Evolutionary conservation across 1,140 invertebrate genomes (phyloP).

Genomic region (Pinna nobilis): DNA sequence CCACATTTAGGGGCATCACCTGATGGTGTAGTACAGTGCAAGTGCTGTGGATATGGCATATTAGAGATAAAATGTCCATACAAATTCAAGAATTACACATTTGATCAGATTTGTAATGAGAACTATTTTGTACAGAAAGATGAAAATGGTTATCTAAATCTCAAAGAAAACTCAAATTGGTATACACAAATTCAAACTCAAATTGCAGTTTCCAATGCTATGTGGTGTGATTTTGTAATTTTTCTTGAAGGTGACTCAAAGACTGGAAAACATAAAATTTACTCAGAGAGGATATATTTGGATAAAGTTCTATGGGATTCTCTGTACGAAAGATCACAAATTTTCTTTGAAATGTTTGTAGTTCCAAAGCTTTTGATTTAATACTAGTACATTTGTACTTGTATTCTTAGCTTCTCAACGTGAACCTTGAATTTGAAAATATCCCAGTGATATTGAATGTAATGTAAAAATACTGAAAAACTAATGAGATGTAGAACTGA

Average conservation of each 20-base stretch:
- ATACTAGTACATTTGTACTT: neutral
- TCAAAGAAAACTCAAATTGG: constrained; percentile 6
- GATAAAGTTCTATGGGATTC: neutral
- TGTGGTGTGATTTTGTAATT: constrained; percentile 25
- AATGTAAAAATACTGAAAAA: too few relatives aligned
- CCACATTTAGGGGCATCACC: constrained; percentile 7
- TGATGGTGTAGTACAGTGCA: constrained; percentile 13
- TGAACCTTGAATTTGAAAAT: too few relatives aligned
- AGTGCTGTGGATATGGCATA: constrained; percentile 3
- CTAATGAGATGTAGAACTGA: too few relatives aligned
- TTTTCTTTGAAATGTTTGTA: constrained; percentile 10
- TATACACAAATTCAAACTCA: constrained; percentile 29
- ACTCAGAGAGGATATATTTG: neutral
- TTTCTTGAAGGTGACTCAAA: neutral
- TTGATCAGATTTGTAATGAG: constrained; percentile 14
- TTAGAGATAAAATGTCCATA: constrained; percentile 13
- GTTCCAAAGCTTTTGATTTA: neutral
- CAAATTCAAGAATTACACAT: constrained; percentile 1
- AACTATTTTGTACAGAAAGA: constrained; percentile 2
- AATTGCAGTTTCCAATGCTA: neutral
- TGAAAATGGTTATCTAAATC: neutral
- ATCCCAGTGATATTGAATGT: too few relatives aligned
- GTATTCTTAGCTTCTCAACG: too few relatives aligned
- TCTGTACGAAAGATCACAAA: neutral
- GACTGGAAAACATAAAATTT: constrained; percentile 2